These are phyloP conservation scores for Propithecus coquereli DNA, from an alignment of 2,113 vertebrate genomes.

Conservation along the genomic window DNA sequence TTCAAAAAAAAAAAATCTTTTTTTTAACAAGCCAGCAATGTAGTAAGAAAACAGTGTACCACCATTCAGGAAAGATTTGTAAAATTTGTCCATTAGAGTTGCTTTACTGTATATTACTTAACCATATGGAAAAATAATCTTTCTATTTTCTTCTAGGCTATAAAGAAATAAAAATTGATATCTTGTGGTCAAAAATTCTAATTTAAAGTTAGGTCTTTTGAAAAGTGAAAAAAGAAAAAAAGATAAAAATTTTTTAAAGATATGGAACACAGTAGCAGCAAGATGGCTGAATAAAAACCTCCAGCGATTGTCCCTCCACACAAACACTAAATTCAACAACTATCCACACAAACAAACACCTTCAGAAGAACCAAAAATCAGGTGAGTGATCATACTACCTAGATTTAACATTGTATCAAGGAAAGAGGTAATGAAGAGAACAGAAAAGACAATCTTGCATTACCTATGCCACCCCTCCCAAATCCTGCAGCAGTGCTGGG, in stretches of 20 bases:
- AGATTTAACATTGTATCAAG: too few relatives aligned
- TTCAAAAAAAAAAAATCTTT: background rate
- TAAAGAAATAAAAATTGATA: slow-evolving; percentile 44
- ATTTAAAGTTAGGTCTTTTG: background rate
- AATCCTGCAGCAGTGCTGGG: too few relatives aligned
- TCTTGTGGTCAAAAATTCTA: background rate
- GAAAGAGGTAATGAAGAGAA: too few relatives aligned
- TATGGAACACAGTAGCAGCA: background rate
- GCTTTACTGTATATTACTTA: background rate
- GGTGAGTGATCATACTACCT: too few relatives aligned
- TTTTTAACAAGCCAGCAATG: background rate
- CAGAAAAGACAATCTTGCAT: too few relatives aligned
- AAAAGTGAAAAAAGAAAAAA: background rate
- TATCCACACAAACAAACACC: too few relatives aligned
- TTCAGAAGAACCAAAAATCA: too few relatives aligned
- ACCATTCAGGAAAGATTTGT: background rate
- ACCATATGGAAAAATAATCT: background rate
- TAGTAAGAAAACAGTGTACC: background rate
- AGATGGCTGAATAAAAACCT: too few relatives aligned
- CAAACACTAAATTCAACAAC: too few relatives aligned
- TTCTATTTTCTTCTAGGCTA: slow-evolving; percentile 28
- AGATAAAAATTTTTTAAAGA: background rate
- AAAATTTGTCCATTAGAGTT: background rate
- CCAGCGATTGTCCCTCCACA: too few relatives aligned
- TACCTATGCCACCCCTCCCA: too few relatives aligned